phyloP scores from a whole-genome alignment of 2,113 vertebrate genomes.

The Cephalopterus ornatus region DNA sequence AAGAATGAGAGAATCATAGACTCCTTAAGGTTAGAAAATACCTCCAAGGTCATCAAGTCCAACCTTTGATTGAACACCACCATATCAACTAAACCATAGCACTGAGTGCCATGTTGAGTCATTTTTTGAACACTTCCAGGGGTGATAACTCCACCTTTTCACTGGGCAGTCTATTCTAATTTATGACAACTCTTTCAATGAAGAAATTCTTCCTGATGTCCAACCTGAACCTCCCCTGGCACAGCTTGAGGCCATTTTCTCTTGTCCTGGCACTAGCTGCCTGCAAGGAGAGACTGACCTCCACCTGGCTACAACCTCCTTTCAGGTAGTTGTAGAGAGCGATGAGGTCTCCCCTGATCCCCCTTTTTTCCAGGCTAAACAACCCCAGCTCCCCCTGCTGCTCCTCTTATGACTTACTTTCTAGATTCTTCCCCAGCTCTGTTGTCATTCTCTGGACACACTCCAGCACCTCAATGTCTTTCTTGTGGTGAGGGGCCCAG shows the following conservation, averaged over 20 bases:
- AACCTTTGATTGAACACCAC: neutral
- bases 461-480: neutral
- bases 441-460: accelerated
- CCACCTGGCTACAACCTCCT: accelerated
- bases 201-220: neutral
- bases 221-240: neutral
- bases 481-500: neutral
- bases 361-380: neutral
- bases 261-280: neutral
- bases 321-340: no score
- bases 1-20: neutral
- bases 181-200: neutral
- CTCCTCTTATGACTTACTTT: neutral
- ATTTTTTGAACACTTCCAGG: neutral
- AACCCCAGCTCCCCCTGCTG: neutral
- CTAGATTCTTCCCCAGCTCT: neutral
- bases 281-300: accelerated
- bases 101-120: neutral
- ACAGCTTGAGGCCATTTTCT: neutral
- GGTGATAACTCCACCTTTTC: neutral
- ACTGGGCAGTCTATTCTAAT: neutral
- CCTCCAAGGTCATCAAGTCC: neutral
- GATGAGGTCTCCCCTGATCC: accelerated
- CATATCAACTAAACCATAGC: neutral
- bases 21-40: neutral